A percentile compares a stretch with the other conserved stretches of the same genome.
These are phyloP conservation scores for Cephus spinipes DNA, from an alignment of 2,888 invertebrate species.

Conservation along the genomic window DNA sequence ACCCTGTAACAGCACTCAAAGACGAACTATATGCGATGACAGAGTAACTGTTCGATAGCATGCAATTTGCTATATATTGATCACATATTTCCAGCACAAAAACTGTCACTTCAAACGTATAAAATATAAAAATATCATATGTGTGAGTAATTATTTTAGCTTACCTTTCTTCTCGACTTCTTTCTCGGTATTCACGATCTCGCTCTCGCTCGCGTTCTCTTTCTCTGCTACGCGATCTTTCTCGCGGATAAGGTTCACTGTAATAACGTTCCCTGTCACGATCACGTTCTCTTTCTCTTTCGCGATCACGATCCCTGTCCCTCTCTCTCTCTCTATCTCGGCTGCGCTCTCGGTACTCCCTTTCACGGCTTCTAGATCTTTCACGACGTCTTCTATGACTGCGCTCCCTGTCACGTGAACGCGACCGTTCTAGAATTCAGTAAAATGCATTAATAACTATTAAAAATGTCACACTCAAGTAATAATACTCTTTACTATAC, in stretches of 20 bases:
- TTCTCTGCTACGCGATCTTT: conserved; percentile 87
- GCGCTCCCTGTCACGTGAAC: conserved; percentile 69
- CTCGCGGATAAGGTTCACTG: conserved; percentile 70
- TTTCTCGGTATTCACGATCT: conserved; percentile 79
- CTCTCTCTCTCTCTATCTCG: conserved; percentile 69
- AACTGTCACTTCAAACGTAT: not conserved
- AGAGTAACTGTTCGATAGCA: not conserved
- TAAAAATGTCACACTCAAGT: not conserved
- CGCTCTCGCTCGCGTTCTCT: conserved; percentile 71
- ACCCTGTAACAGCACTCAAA: not conserved
- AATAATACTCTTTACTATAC: not conserved
- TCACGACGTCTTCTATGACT: conserved; percentile 76
- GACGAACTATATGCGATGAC: no score
- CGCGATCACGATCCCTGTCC: conserved; percentile 72
- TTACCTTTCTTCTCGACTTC: conserved; percentile 84
- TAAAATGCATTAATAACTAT: not conserved
- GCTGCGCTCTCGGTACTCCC: conserved; percentile 72
- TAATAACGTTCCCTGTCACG: conserved; percentile 68
- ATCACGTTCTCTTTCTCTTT: conserved; percentile 70
- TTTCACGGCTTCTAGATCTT: conserved; percentile 77
- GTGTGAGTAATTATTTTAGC: conserved; percentile 33
- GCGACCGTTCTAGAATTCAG: conserved; percentile 65
- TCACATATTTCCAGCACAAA: not conserved
- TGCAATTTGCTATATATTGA: not conserved
- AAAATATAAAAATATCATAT: not conserved